Percentiles rank a stretch among this genome's conserved stretches.
Conservation (phyloP, 2,113 vertebrate genomes). For the Ramphastos sulfuratus region DNA sequence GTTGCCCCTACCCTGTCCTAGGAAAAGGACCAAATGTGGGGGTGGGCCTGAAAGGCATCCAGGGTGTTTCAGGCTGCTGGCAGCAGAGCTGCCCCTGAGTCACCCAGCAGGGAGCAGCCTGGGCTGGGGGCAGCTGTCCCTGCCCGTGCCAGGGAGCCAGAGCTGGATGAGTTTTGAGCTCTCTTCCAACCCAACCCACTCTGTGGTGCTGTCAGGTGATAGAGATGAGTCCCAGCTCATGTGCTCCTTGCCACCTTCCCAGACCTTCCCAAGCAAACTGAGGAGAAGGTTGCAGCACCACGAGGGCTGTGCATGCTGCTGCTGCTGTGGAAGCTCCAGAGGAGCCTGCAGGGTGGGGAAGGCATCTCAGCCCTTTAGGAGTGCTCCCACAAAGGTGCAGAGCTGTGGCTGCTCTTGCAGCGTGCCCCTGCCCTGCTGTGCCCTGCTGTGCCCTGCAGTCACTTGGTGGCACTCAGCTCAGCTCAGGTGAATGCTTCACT, state of each 20-base stretch:
- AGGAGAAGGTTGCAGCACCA: not conserved
- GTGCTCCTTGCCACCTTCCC: not conserved
- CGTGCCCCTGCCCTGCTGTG: not conserved
- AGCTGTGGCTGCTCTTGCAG: not conserved
- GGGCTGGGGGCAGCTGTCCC: too few relatives aligned
- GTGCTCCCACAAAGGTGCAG: not conserved
- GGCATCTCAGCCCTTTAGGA: not conserved
- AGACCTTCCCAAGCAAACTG: not conserved
- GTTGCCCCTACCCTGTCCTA: too few relatives aligned
- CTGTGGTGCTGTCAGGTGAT: not conserved
- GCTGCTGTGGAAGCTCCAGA: not conserved
- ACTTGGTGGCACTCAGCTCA: not conserved
- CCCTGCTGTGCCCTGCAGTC: not conserved
- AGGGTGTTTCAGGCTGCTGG: not conserved
- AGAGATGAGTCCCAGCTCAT: rapidly evolving
- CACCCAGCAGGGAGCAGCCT: too few relatives aligned
- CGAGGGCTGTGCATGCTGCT: rapidly evolving
- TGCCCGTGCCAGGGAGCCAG: too few relatives aligned
- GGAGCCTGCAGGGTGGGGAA: not conserved
- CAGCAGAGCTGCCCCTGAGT: too few relatives aligned
- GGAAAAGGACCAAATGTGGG: not conserved
- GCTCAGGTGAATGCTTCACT: not conserved
- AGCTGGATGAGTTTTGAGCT: too few relatives aligned
- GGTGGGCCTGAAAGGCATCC: not conserved
- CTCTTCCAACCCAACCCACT: too few relatives aligned